Percentiles rank a stretch among this genome's conserved stretches.
These are phyloP conservation scores for Nephrotoma guestfalica DNA, from an alignment of 2,888 invertebrate genomes.

Conservation along the genomic window DNA sequence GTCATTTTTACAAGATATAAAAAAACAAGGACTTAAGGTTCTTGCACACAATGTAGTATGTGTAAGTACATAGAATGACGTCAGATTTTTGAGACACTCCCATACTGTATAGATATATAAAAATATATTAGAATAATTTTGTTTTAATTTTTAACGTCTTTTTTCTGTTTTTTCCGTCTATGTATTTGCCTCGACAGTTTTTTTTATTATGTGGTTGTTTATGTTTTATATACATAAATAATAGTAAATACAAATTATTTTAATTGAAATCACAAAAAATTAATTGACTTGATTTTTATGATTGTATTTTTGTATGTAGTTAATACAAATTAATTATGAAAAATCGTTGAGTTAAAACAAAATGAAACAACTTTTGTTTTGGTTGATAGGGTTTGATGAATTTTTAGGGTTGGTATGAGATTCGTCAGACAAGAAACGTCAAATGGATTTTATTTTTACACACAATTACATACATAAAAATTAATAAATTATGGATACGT, in stretches of 20 bases:
- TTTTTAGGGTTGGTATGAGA: not conserved
- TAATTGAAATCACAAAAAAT: not conserved
- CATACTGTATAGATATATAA: not conserved
- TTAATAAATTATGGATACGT: not conserved
- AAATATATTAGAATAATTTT: not conserved
- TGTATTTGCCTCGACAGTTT: not conserved
- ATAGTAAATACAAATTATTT: not conserved
- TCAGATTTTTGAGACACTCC: not conserved
- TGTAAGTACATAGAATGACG: not conserved
- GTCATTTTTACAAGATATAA: not conserved
- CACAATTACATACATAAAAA: not conserved
- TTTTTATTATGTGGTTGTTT: not conserved
- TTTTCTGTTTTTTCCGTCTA: not conserved
- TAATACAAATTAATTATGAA: not conserved
- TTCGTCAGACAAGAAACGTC: not conserved
- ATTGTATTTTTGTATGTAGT: not conserved
- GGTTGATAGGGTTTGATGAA: not conserved
- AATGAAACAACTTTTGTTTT: not conserved
- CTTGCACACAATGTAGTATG: not conserved
- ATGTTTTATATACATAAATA: not conserved
- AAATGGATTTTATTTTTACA: not conserved
- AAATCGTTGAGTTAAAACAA: not conserved
- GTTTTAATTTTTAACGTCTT: not conserved
- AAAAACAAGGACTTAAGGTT: not conserved
- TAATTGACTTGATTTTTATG: not conserved